phyloP scores from a whole-genome alignment of 2,888 invertebrate genomes.

The Schizaphis graminum region DNA sequence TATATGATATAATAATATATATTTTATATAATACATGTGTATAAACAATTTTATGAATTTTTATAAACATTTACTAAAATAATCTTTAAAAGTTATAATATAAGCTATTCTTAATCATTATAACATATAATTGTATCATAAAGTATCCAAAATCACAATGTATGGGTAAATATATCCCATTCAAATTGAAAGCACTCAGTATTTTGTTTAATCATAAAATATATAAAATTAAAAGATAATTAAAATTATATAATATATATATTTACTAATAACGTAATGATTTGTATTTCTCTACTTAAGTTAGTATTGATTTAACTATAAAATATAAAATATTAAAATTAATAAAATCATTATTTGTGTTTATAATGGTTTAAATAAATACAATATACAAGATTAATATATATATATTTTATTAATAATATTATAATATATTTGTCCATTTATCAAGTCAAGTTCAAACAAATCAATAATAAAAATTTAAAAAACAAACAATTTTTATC shows the following conservation, averaged over 20 bases:
- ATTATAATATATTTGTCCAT: conserved; percentile 21
- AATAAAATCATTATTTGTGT: conserved; percentile 9
- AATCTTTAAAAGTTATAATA: conserved; percentile 31
- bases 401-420: conserved; percentile 23
- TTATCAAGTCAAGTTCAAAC: conserved; percentile 14
- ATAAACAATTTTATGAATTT: conserved; percentile 19
- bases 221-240: conserved; percentile 24
- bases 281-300: conserved; percentile 5
- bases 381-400: conserved; percentile 47
- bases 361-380: conserved; percentile 21
- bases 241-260: conserved; percentile 20
- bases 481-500: conserved; percentile 44
- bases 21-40: not conserved
- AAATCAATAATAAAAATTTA: conserved; percentile 25
- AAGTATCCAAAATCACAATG: conserved; percentile 50
- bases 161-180: not conserved
- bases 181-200: conserved; percentile 58
- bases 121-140: not conserved
- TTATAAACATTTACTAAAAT: conserved; percentile 52
- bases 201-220: conserved; percentile 41
- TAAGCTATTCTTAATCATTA: not conserved
- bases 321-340: conserved; percentile 37
- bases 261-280: conserved; percentile 17
- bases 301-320: conserved; percentile 7
- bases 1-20: not conserved